Conservation (phyloP, 1,140 invertebrate genomes). For the Pteromalus puparum region DNA sequence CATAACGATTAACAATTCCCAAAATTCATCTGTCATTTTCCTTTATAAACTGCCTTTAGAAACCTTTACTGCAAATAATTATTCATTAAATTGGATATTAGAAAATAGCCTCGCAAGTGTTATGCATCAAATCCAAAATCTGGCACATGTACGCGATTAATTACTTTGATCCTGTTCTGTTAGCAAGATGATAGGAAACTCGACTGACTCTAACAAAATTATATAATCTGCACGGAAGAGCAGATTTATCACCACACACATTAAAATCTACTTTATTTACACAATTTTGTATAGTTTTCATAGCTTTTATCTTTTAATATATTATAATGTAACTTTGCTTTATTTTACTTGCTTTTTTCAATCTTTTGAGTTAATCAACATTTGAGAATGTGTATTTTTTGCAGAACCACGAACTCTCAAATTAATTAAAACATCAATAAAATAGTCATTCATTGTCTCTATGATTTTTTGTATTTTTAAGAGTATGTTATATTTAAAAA, state of each 20-base stretch:
- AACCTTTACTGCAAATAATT: slow-evolving; percentile 12
- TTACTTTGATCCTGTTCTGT: slow-evolving; percentile 15
- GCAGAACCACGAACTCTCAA: no score
- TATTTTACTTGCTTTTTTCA: no score
- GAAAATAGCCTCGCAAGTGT: slow-evolving; percentile 16
- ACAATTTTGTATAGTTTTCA: slow-evolving; percentile 11
- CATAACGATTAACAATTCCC: slow-evolving; percentile 32
- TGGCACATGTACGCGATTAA: slow-evolving; percentile 15
- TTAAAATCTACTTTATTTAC: slow-evolving; percentile 9
- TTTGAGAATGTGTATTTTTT: no score
- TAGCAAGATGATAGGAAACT: background rate
- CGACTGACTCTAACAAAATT: background rate
- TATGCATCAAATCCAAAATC: slow-evolving; percentile 9
- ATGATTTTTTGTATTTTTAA: no score
- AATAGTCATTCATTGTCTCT: no score
- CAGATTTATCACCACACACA: background rate
- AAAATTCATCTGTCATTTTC: background rate
- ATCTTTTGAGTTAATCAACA: no score
- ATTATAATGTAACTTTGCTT: no score
- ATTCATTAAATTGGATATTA: background rate
- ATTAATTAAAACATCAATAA: no score
- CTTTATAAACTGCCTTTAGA: background rate
- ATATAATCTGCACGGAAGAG: background rate
- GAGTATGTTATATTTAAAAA: no score
- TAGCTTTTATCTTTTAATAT: background rate